Evolutionary conservation across 2,113 vertebrate species (phyloP).

Genomic region (Pithys albifrons): DNA sequence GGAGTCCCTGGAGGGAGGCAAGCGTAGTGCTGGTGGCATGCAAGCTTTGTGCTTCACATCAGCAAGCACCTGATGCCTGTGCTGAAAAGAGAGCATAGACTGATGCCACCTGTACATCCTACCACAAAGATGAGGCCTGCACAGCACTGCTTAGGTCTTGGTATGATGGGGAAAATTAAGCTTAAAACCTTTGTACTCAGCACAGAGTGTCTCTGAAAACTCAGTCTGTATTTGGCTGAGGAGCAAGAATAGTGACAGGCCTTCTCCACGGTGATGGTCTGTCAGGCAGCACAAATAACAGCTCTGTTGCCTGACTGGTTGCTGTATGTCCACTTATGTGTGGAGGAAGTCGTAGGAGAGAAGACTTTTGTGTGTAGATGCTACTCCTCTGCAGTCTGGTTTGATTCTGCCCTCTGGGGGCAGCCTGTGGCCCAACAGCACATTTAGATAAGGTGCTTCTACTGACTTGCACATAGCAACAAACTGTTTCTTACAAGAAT

Average conservation of each 20-base stretch:
- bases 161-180: neutral
- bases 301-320: fast-evolving
- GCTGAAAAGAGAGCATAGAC: neutral
- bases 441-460: neutral
- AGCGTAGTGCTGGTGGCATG: fast-evolving
- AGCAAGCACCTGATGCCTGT: neutral
- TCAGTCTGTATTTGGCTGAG: neutral
- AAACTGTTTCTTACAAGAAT: neutral
- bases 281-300: neutral
- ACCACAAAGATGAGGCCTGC: neutral
- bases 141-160: neutral
- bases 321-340: neutral
- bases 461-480: neutral
- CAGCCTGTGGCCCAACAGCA: neutral
- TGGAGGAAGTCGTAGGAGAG: neutral
- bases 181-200: neutral
- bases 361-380: no score
- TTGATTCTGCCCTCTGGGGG: neutral
- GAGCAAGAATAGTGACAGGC: neutral
- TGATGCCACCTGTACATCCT: neutral
- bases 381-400: fast-evolving
- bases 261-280: neutral
- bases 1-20: neutral
- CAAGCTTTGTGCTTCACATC: fast-evolving
- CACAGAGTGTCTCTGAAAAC: neutral